Conservation (phyloP, 2,797 vertebrate genomes). For the Typhlichthys subterraneus region DNA sequence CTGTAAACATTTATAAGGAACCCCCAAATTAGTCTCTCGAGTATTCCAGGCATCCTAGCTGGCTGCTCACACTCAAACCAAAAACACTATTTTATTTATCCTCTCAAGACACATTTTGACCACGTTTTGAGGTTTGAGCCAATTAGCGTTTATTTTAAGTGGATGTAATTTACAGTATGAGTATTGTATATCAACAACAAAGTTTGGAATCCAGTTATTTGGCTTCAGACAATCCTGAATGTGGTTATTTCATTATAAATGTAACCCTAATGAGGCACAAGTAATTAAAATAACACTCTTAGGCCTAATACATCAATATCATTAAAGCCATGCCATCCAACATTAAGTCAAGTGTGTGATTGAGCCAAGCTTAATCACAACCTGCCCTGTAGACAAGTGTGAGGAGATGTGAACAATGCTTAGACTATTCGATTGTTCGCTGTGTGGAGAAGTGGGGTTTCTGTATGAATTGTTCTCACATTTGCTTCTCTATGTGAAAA, state of each 20-base stretch:
- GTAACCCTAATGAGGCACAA: neutral
- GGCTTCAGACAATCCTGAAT: slow-evolving; percentile 45
- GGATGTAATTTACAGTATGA: too few relatives aligned
- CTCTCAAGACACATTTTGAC: slow-evolving; percentile 11
- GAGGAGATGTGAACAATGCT: slow-evolving; percentile 51
- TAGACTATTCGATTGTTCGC: slow-evolving; percentile 42
- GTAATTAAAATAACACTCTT: neutral
- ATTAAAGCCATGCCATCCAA: slow-evolving; percentile 39
- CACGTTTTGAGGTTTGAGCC: slow-evolving; percentile 15
- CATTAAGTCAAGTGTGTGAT: slow-evolving; percentile 35
- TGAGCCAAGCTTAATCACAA: slow-evolving; percentile 56
- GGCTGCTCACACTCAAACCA: neutral
- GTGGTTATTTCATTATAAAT: neutral
- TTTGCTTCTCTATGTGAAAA: slow-evolving; percentile 75
- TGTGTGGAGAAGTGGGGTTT: slow-evolving; percentile 60
- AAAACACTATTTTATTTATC: slow-evolving; percentile 15
- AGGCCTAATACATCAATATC: slow-evolving; percentile 19
- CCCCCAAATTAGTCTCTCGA: too few relatives aligned
- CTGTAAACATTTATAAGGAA: too few relatives aligned
- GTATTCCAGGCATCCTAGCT: too few relatives aligned
- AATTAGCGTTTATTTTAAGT: neutral
- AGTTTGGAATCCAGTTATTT: slow-evolving; percentile 24
- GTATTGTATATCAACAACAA: neutral
- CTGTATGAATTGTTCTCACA: slow-evolving; percentile 65
- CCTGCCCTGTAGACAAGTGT: slow-evolving; percentile 67